Percentiles rank a stretch among this genome's conserved stretches.
These are phyloP conservation scores for Bombus difficillimus DNA, from an alignment of 1,140 invertebrate species.

Conservation along the genomic window DNA sequence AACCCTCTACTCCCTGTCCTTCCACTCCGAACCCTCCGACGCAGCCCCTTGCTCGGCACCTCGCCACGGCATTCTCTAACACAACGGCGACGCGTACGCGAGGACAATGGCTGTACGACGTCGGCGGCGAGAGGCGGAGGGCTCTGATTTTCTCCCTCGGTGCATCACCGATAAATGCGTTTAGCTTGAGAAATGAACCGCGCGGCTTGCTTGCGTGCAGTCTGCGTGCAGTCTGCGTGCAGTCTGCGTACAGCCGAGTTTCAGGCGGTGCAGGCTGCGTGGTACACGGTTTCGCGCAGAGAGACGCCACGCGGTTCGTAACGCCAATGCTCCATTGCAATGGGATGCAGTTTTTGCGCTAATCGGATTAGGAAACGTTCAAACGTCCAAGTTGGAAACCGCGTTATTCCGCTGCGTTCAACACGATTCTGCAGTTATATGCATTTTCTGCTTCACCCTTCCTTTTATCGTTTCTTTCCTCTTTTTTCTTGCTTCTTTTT, in stretches of 20 bases:
- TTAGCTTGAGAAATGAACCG: slow-evolving; percentile 73
- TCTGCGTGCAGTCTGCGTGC: neutral
- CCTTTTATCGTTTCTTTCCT: neutral
- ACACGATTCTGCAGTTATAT: slow-evolving; percentile 72
- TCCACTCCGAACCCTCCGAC: slow-evolving; percentile 42
- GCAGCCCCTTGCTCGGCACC: slow-evolving; percentile 60
- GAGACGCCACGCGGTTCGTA: slow-evolving; percentile 3
- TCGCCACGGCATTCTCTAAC: slow-evolving; percentile 47
- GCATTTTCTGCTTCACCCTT: slow-evolving; percentile 68
- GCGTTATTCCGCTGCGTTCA: slow-evolving; percentile 80
- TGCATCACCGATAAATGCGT: slow-evolving; percentile 76
- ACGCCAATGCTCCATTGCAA: slow-evolving; percentile 31
- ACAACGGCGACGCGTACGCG: slow-evolving; percentile 39
- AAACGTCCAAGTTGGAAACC: slow-evolving; percentile 71
- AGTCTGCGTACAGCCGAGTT: neutral
- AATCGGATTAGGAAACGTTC: slow-evolving; percentile 76
- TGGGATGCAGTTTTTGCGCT: slow-evolving; percentile 71
- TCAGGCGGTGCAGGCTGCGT: neutral
- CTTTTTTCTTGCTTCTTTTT: neutral
- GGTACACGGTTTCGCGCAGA: neutral
- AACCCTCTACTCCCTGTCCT: slow-evolving; percentile 38
- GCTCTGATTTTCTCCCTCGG: slow-evolving; percentile 64
- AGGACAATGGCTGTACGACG: slow-evolving; percentile 33
- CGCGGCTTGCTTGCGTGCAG: slow-evolving; percentile 59
- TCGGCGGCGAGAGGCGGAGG: neutral